Percentiles rank a stretch among this genome's conserved stretches.
These are phyloP conservation scores for Merodon equestris DNA, from an alignment of 2,888 invertebrate species.

Conservation along the genomic window DNA sequence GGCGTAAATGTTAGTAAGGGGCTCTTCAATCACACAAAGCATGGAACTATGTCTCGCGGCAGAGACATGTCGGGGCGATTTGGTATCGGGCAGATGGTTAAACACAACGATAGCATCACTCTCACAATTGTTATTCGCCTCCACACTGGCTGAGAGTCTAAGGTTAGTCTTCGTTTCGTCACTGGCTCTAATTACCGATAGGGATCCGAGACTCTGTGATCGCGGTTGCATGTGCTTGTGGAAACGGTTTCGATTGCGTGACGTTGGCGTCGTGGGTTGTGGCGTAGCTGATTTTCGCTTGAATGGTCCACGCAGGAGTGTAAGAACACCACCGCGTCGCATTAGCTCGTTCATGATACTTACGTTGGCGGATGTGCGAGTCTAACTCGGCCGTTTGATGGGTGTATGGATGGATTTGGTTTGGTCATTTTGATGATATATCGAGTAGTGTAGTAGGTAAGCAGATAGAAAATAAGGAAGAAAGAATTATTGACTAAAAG, in stretches of 20 bases:
- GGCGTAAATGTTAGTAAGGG: slow-evolving; percentile 75
- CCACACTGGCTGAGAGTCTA: slow-evolving; percentile 76
- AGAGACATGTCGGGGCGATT: slow-evolving; percentile 71
- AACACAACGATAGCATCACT: slow-evolving; percentile 72
- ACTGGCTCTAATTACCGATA: slow-evolving; percentile 78
- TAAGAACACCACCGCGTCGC: slow-evolving; percentile 78
- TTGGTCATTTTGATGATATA: no score
- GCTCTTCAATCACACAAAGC: slow-evolving; percentile 75
- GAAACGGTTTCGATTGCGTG: slow-evolving; percentile 72
- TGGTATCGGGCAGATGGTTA: slow-evolving; percentile 63
- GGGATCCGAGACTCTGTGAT: slow-evolving; percentile 77
- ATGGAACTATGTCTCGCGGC: slow-evolving; percentile 74
- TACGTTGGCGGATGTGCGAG: slow-evolving; percentile 73
- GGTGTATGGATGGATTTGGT: slow-evolving; percentile 21
- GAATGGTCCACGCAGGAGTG: slow-evolving; percentile 76
- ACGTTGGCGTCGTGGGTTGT: slow-evolving; percentile 75
- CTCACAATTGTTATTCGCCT: slow-evolving; percentile 71
- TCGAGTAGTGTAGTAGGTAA: slow-evolving; percentile 28
- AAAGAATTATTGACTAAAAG: slow-evolving; percentile 48
- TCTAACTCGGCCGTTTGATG: slow-evolving; percentile 48
- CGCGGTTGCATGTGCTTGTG: slow-evolving; percentile 75
- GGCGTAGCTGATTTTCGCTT: slow-evolving; percentile 76
- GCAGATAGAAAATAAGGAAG: slow-evolving; percentile 49
- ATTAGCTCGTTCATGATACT: slow-evolving; percentile 76
- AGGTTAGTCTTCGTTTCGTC: slow-evolving; percentile 74